phyloP scores from a whole-genome alignment of 2,888 invertebrate species.

The Hirtodrosophila cameraria region DNA sequence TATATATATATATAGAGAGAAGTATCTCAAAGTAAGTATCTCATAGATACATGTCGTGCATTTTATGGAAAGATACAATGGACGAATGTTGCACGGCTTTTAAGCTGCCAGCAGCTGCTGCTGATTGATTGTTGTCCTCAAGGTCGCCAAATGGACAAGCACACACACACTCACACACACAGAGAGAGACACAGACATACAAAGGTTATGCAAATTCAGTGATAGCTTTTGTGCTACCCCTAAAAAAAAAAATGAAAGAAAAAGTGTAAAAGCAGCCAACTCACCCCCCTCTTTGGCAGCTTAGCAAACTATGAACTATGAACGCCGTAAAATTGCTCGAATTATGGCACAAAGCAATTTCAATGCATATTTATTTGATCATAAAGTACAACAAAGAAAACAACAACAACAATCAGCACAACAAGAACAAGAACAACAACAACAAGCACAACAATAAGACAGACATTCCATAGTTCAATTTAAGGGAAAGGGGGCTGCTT shows the following conservation, averaged over 20 bases:
- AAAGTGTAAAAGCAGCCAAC: too few relatives aligned
- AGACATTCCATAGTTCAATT: slow-evolving; percentile 39
- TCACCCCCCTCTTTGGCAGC: background rate
- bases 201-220: slow-evolving; percentile 68
- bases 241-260: too few relatives aligned
- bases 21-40: slow-evolving; percentile 17
- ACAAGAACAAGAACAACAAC: slow-evolving; percentile 12
- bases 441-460: slow-evolving; percentile 34
- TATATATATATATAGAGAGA: slow-evolving; percentile 16
- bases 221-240: slow-evolving; percentile 25
- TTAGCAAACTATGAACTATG: slow-evolving; percentile 25
- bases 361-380: slow-evolving; percentile 70
- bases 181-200: slow-evolving; percentile 34
- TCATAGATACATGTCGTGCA: slow-evolving; percentile 29
- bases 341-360: slow-evolving; percentile 63
- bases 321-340: slow-evolving; percentile 53
- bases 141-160: slow-evolving; percentile 51
- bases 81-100: slow-evolving; percentile 48
- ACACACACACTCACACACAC: slow-evolving; percentile 6
- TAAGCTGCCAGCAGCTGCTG: slow-evolving; percentile 47
- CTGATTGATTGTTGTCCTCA: slow-evolving; percentile 55
- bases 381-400: slow-evolving; percentile 47
- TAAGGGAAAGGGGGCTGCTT: background rate
- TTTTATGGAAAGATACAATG: slow-evolving; percentile 14
- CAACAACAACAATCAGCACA: slow-evolving; percentile 18